phyloP scores from a whole-genome alignment of 1,140 invertebrate species.

The Rhyzopertha dominica region DNA sequence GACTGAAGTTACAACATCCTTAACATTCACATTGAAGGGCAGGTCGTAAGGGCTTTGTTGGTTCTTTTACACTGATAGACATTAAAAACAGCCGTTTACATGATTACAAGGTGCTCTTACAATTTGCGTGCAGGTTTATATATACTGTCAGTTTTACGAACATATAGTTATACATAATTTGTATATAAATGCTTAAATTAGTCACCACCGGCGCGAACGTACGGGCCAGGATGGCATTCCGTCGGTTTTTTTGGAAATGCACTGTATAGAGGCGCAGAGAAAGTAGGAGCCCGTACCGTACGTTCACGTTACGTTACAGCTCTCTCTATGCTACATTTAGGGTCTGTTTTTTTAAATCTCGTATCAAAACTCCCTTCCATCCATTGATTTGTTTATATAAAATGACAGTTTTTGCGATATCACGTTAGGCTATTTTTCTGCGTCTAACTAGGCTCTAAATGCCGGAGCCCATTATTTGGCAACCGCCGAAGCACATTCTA shows the following conservation, averaged over 20 bases:
- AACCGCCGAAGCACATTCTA: constrained; percentile 25
- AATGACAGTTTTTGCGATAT: constrained; percentile 36
- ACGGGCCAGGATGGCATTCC: too few relatives aligned
- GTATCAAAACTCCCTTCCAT: constrained; percentile 39
- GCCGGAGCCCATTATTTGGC: constrained; percentile 20
- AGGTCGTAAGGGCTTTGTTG: too few relatives aligned
- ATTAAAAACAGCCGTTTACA: constrained; percentile 35
- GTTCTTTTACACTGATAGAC: constrained; percentile 30
- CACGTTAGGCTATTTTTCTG: constrained; percentile 34
- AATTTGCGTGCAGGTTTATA: constrained; percentile 32
- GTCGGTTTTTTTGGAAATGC: too few relatives aligned
- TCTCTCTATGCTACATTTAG: too few relatives aligned
- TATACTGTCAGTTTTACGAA: constrained; percentile 30
- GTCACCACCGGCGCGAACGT: too few relatives aligned
- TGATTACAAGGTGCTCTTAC: constrained; percentile 33
- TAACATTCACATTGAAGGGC: too few relatives aligned
- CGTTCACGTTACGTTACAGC: too few relatives aligned
- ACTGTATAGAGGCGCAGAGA: too few relatives aligned
- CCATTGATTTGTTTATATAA: constrained; percentile 35
- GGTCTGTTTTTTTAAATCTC: constrained; percentile 38
- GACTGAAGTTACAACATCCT: too few relatives aligned
- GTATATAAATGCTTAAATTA: too few relatives aligned
- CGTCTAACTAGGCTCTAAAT: constrained; percentile 15
- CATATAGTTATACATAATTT: constrained; percentile 32
- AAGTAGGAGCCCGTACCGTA: too few relatives aligned